Percentiles rank a stretch among this genome's conserved stretches.
These are phyloP conservation scores for Tenthredo livida DNA, from an alignment of 2,888 invertebrate genomes.

Conservation along the genomic window DNA sequence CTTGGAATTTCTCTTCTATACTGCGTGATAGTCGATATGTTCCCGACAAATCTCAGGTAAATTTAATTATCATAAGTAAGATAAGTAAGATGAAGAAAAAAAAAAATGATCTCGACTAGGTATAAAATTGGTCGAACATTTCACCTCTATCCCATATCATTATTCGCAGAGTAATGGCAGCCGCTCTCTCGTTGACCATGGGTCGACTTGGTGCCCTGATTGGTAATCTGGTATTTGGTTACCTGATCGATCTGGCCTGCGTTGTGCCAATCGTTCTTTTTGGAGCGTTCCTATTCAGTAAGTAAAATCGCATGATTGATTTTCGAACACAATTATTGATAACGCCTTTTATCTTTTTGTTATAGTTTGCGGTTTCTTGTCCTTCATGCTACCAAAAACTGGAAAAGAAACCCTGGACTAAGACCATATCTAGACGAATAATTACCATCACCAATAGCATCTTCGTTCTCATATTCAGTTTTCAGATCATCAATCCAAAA, in stretches of 20 bases:
- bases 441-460: not conserved
- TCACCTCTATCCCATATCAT: constrained; percentile 23
- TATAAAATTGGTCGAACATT: not conserved
- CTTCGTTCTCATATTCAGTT: not conserved
- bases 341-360: constrained; percentile 66
- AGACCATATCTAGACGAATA: constrained; percentile 35
- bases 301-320: constrained; percentile 73
- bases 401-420: constrained; percentile 87
- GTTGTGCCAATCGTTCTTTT: constrained; percentile 87
- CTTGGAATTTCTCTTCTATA: constrained; percentile 90
- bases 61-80: not conserved
- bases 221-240: constrained; percentile 89
- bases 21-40: constrained; percentile 90
- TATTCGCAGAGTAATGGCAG: constrained; percentile 88
- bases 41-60: constrained; percentile 90
- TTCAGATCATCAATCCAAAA: not conserved
- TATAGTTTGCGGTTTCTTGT: constrained; percentile 87
- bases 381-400: constrained; percentile 88
- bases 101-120: not conserved
- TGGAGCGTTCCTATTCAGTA: constrained; percentile 87
- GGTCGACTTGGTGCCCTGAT: constrained; percentile 88
- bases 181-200: constrained; percentile 88
- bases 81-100: not conserved
- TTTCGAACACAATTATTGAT: not conserved
- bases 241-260: constrained; percentile 89